Percentiles rank a stretch among this genome's conserved stretches.
These are phyloP conservation scores for Aegypius monachus DNA, from an alignment of 2,113 vertebrate species.

Conservation along the genomic window DNA sequence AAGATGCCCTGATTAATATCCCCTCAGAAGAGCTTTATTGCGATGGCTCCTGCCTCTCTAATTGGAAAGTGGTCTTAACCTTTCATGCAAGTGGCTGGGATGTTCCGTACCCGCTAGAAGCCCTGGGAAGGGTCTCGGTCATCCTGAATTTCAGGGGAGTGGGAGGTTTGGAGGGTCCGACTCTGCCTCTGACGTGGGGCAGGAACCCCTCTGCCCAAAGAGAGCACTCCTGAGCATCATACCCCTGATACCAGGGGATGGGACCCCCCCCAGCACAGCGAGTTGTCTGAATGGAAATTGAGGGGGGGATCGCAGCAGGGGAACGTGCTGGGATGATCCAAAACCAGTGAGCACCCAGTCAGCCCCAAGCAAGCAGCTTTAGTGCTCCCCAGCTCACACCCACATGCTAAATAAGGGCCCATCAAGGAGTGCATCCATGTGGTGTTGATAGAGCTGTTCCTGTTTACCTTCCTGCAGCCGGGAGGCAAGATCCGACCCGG, in stretches of 20 bases:
- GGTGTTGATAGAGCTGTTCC: not conserved
- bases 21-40: conserved; percentile 65
- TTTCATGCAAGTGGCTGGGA: conserved; percentile 36
- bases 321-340: not conserved
- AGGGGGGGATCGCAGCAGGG: not conserved
- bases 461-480: not conserved
- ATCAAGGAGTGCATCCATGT: accelerated
- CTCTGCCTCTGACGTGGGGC: not conserved
- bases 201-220: not conserved
- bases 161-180: not conserved
- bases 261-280: not conserved
- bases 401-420: not conserved
- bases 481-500: not conserved
- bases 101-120: not conserved
- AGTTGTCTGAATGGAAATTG: not conserved
- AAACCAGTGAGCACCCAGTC: not conserved
- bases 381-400: not conserved
- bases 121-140: not conserved
- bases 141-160: not conserved
- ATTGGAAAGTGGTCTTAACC: conserved; percentile 66
- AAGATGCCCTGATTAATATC: conserved; percentile 70
- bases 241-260: not conserved
- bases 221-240: not conserved
- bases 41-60: conserved; percentile 49
- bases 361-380: not conserved